phyloP scores from a whole-genome alignment of 1,140 invertebrate genomes.

The Caerostris darwini region DNA sequence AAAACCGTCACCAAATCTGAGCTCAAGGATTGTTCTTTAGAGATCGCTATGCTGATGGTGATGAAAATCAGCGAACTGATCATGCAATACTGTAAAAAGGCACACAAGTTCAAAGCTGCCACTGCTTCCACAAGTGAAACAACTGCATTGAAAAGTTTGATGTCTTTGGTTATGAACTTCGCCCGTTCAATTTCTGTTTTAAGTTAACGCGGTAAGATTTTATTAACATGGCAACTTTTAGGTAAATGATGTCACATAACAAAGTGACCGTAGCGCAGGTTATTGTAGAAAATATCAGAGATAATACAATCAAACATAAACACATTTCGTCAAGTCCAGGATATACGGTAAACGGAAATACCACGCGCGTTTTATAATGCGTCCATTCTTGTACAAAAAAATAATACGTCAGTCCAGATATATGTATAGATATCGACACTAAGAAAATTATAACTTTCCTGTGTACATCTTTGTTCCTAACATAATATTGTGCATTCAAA shows the following conservation, averaged over 20 bases:
- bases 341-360: too few species aligned
- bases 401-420: too few species aligned
- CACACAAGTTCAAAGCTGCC: not conserved
- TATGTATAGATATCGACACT: too few species aligned
- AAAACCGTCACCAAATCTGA: not conserved
- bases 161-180: not conserved
- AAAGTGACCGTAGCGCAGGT: not conserved
- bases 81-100: not conserved
- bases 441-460: too few species aligned
- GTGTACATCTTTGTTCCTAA: too few species aligned
- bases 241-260: not conserved
- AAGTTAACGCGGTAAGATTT: not conserved
- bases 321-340: too few species aligned
- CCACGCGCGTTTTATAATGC: too few species aligned
- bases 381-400: too few species aligned
- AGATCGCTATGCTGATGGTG: not conserved
- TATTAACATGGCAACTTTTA: not conserved
- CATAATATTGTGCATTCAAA: too few species aligned
- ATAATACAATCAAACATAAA: too few species aligned
- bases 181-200: not conserved
- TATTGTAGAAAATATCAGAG: too few species aligned
- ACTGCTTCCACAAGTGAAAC: not conserved
- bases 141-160: not conserved
- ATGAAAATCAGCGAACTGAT: not conserved
- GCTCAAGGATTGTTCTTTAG: not conserved